Conservation (phyloP, 2,113 vertebrate species). For the Tragelaphus imberbis region DNA sequence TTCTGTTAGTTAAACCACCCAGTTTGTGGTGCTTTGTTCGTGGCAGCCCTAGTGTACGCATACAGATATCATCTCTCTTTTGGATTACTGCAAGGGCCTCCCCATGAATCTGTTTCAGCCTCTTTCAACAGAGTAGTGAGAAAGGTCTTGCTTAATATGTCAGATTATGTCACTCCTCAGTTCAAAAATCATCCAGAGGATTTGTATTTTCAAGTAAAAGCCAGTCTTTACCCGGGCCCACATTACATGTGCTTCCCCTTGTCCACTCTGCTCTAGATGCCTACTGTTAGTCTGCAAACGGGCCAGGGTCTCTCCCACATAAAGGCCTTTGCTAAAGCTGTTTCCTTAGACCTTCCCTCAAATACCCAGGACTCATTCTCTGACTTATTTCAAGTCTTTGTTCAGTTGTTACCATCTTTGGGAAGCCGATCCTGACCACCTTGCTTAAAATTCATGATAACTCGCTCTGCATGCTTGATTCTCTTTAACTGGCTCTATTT, state of each 20-base stretch:
- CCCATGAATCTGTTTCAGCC: neutral
- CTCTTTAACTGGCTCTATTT: neutral
- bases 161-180: neutral
- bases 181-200: neutral
- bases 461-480: neutral
- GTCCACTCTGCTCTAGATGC: neutral
- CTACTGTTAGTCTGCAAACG: neutral
- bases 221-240: neutral
- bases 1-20: neutral
- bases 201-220: slow-evolving; percentile 24
- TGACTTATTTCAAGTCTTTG: neutral
- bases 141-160: neutral
- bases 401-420: neutral
- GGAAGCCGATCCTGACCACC: neutral
- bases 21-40: neutral
- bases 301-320: neutral
- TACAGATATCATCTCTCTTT: neutral
- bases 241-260: neutral
- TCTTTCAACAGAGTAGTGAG: neutral
- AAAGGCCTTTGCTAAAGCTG: neutral
- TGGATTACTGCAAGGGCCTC: neutral
- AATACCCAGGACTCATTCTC: neutral
- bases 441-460: neutral
- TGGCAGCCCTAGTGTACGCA: neutral
- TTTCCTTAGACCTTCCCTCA: neutral